Base-by-base conservation (phyloP, 2,888 invertebrate genomes). In the Oasisia sp. region DNA sequence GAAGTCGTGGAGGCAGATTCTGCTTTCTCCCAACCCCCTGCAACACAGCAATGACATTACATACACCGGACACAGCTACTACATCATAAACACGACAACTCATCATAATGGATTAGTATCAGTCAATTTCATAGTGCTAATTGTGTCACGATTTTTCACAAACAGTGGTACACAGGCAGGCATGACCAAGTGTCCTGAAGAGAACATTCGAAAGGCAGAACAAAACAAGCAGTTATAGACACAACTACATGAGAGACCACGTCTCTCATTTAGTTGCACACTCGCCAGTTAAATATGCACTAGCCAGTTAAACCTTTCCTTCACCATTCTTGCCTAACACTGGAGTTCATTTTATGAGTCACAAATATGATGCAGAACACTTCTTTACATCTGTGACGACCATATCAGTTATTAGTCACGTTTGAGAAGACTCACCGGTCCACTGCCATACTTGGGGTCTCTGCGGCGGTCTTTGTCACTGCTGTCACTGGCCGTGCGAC, bases 1-100 rank as follows among this genome's bases (percentile, higher is more conserved):
- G 95, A 93, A 95, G 95, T 32, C 98, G 97, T 32, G 98, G 98
- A 92, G 98, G 98, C 95, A 98, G 97, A 96, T 98, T 98, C 92
- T 97, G 32, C 32, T 89, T 91, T n/a, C 19, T 97, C 96, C 98
- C 98, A 50, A 14, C 45, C 11, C 44, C 32, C 32, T 32, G n/a
- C n/a, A 38, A 45, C 12, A 90, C 92, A 27, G 91, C 8, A 74
- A 27, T 74, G 74, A 74, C n/a, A 74, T 27, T 27, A 74, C 74
- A 74, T 56, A 56, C 56, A 56, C 45, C 50, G 32, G 91, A 27
- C 89, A 32, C 32, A 45, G 92, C 32, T 44, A 91, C 45, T 91
- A 91, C 45, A 32, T 90, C 9, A 91, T 90, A 44, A 89, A 32
- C 58, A 89, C 32, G 45, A 90, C 32, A 45, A 58, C 32, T 27